Evolutionary conservation across 2,888 invertebrate species (phyloP).

Genomic region (Andrena camellia): DNA sequence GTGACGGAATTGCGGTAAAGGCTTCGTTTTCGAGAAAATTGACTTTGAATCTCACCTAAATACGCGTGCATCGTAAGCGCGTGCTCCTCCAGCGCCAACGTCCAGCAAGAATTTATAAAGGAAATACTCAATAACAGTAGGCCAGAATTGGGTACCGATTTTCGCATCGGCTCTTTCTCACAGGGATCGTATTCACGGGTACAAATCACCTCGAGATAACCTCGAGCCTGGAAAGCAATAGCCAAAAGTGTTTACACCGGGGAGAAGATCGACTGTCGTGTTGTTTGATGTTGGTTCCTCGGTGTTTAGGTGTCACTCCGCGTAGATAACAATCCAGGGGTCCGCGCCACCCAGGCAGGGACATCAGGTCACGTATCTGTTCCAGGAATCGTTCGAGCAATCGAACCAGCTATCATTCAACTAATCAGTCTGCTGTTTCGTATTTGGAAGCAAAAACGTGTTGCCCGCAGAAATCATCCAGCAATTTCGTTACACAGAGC

Average conservation of each 20-base stretch:
- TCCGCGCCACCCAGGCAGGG: slow-evolving; percentile 75
- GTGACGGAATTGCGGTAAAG: too few relatives aligned
- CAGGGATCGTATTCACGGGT: slow-evolving; percentile 81
- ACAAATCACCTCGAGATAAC: slow-evolving; percentile 77
- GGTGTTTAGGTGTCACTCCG: slow-evolving; percentile 79
- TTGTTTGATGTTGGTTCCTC: slow-evolving; percentile 79
- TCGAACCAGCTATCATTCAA: slow-evolving; percentile 14
- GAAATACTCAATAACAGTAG: neutral
- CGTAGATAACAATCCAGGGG: slow-evolving; percentile 72
- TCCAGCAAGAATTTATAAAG: neutral
- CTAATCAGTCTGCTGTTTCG: neutral
- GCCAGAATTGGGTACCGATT: neutral
- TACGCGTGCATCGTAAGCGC: too few relatives aligned
- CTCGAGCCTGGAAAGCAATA: slow-evolving; percentile 74
- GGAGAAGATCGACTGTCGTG: slow-evolving; percentile 75
- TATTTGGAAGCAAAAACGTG: neutral
- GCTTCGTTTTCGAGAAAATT: too few relatives aligned
- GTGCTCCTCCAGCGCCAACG: too few relatives aligned
- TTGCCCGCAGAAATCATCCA: neutral
- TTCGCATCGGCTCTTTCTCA: slow-evolving; percentile 73
- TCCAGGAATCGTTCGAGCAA: slow-evolving; percentile 53
- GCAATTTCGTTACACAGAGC: neutral
- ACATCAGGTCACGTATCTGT: slow-evolving; percentile 44
- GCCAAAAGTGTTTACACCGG: slow-evolving; percentile 73
- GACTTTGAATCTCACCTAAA: too few relatives aligned